Evolutionary conservation across 2,888 invertebrate species (phyloP).

Genomic region (Clistopyga incitator): DNA sequence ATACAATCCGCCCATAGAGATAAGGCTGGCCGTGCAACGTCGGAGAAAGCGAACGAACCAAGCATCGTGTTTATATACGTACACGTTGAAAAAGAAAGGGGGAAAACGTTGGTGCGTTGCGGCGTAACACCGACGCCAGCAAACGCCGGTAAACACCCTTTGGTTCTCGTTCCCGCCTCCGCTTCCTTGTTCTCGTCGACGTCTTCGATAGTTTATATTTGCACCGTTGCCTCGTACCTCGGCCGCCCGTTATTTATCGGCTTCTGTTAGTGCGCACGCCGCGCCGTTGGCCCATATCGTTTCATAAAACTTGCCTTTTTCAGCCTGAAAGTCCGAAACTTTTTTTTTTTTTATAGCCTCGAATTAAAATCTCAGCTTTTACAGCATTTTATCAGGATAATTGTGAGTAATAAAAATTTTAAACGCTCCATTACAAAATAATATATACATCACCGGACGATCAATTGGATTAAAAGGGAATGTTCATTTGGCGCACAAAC

Average conservation of each 20-base stretch:
- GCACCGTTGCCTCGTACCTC: conserved; percentile 25
- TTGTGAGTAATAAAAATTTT: no score
- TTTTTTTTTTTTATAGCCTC: neutral
- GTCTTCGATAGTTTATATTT: conserved; percentile 51
- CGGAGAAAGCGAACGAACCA: conserved; percentile 11
- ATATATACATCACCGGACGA: no score
- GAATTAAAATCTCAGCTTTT: conserved; percentile 9
- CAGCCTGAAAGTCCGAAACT: neutral
- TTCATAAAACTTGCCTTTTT: conserved; percentile 25
- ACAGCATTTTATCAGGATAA: no score
- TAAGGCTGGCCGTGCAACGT: conserved; percentile 73
- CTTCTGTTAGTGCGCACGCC: neutral
- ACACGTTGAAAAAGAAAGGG: conserved; percentile 65
- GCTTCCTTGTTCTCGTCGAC: conserved; percentile 42
- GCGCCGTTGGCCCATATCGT: conserved; percentile 30
- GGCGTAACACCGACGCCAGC: conserved; percentile 19
- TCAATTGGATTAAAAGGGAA: no score
- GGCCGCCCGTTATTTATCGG: conserved; percentile 54
- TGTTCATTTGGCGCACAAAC: no score
- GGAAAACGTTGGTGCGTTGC: conserved; percentile 67
- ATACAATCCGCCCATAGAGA: conserved; percentile 80
- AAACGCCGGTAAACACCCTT: conserved; percentile 74
- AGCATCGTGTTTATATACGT: neutral
- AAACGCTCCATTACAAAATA: no score
- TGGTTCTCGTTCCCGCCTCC: conserved; percentile 53